Base-by-base conservation (phyloP, 1,140 invertebrate genomes). In the Drosophila guanche region DNA sequence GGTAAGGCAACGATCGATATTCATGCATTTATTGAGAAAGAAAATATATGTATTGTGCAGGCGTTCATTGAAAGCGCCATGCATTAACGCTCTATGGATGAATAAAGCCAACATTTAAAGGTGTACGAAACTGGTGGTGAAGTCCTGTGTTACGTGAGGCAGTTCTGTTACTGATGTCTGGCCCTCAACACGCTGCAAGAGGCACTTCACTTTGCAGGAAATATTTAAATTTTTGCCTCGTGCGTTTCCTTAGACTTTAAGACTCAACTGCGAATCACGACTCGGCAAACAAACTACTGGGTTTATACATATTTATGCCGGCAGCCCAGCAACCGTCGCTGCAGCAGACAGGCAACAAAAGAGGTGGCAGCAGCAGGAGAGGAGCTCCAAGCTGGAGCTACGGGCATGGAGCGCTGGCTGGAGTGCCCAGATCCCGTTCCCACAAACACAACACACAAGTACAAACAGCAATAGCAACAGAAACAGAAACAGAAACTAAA, bases 251-350 rank as follows among this genome's bases (percentile, higher is more conserved):
- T 65, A 74, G 78, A 80, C 77, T 84, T 74, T 74, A 74, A 74
- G 62, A 73, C 69, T 86, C 81, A 80, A 84, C 80, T 86, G 67
- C 81, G 79, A 84, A 84, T 84, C 80, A 84, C 81, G 80, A 84
- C 80, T 86, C 65, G 65, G 65, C 81, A 77, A 73, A 86, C 77
- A 85, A 70, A 85, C 80, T 79, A 77, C 67, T 86, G 76, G 65
- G 67, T 56, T 66, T 84, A 86, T 74, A 75, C 71, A 74, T 86
- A 84, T 86, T 86, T 84, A 84, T 86, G 81, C 67, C 66, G 66
- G 67, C 55, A 56, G 43, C 27, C 50, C 43, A 33, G 22, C 54
- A 56, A 50, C 48, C 52, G 48, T 43, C 54, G 58, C 42, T 47
- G 48, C 14, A 45, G 42, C 53, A 61, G 67, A 52, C 76, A 61